Percentiles rank a stretch among this genome's conserved stretches.
These are phyloP conservation scores for Drosophila glabriapex DNA, from an alignment of 2,888 invertebrate species.

Conservation along the genomic window DNA sequence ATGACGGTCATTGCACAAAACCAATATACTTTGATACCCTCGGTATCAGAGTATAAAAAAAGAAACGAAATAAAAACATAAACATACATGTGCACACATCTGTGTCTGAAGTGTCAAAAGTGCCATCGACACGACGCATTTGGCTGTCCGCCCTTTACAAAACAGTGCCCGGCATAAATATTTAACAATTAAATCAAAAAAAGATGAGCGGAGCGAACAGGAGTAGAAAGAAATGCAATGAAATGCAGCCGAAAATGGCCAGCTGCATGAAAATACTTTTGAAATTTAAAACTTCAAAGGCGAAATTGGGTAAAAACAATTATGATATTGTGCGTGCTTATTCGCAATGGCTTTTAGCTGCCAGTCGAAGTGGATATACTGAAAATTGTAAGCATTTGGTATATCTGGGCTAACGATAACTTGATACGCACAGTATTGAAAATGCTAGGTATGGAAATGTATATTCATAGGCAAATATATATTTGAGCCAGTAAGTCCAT, in stretches of 20 bases:
- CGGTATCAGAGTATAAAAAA: conserved; percentile 43
- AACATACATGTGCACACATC: conserved; percentile 14
- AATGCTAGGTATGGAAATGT: background rate
- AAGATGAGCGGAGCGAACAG: background rate
- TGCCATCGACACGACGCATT: conserved; percentile 70
- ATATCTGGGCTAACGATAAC: background rate
- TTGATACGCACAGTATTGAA: background rate
- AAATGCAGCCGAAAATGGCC: conserved; percentile 35
- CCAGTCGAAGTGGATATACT: background rate
- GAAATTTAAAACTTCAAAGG: conserved; percentile 30
- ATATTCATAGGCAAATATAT: background rate
- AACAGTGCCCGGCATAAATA: conserved; percentile 30
- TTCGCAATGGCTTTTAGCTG: conserved; percentile 17
- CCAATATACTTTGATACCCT: background rate
- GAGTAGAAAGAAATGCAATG: conserved; percentile 16
- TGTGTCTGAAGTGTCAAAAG: conserved; percentile 60
- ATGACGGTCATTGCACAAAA: no score
- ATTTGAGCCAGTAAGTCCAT: background rate
- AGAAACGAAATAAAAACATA: conserved; percentile 29
- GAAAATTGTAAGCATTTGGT: background rate
- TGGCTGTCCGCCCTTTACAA: conserved; percentile 31
- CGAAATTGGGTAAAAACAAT: conserved; percentile 23
- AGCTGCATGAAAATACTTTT: conserved; percentile 23
- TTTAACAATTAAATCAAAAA: conserved; percentile 31
- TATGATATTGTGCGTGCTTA: conserved; percentile 53